A percentile compares a stretch with the other conserved stretches of the same genome.
phyloP scores from a whole-genome alignment of 1,140 invertebrate species.

The Tetragonula clypearis region DNA sequence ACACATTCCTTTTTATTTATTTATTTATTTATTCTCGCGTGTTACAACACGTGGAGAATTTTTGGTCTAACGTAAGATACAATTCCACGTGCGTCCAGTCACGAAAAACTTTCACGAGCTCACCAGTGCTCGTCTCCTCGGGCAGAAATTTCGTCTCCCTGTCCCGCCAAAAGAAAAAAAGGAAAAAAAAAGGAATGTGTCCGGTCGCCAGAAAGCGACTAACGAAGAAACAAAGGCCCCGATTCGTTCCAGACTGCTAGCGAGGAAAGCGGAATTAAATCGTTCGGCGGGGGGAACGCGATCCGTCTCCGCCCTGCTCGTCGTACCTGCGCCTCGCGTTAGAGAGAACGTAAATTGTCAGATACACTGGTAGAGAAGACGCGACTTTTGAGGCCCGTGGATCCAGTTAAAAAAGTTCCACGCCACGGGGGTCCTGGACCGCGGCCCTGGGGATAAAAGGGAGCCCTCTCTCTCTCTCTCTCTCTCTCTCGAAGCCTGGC shows the following conservation, averaged over 20 bases:
- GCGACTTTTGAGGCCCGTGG: conserved; percentile 34
- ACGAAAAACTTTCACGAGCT: too few relatives aligned
- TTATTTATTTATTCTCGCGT: too few relatives aligned
- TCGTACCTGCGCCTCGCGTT: conserved; percentile 8
- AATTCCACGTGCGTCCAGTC: too few relatives aligned
- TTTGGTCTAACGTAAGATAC: too few relatives aligned
- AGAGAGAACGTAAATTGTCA: conserved; percentile 24
- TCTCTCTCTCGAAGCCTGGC: conserved; percentile 4
- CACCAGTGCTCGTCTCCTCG: neutral
- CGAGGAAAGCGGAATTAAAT: conserved; percentile 43
- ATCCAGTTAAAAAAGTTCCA: conserved; percentile 72
- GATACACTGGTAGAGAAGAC: neutral
- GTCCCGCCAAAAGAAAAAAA: too few relatives aligned
- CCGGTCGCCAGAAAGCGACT: neutral
- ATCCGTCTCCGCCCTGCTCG: conserved; percentile 24
- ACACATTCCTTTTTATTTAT: too few relatives aligned
- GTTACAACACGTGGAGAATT: too few relatives aligned
- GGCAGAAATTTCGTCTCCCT: neutral
- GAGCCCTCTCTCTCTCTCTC: conserved; percentile 23
- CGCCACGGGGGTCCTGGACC: conserved; percentile 75
- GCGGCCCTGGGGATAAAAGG: conserved; percentile 62
- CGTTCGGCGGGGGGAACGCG: conserved; percentile 1
- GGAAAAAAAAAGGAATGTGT: too few relatives aligned
- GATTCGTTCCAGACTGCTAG: conserved; percentile 17
- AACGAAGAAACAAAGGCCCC: conserved; percentile 23